Conservation (phyloP, 2,888 invertebrate species). For the Drosophila meridiana region DNA sequence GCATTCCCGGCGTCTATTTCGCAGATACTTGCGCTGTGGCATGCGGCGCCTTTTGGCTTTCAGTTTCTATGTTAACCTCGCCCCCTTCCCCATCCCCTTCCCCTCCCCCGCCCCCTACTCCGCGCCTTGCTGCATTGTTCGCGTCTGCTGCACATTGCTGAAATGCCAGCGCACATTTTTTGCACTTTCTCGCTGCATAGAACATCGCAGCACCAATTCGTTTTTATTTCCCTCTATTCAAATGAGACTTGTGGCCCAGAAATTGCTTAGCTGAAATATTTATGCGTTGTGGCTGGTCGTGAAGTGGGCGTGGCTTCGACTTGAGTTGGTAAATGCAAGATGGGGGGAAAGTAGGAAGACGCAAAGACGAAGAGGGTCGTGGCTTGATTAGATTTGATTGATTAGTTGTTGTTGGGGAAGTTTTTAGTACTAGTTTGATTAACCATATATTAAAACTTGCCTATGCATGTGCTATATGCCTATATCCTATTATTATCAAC, state of each 20-base stretch:
- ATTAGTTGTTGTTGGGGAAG: background rate
- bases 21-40: constrained; percentile 68
- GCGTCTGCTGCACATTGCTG: constrained; percentile 70
- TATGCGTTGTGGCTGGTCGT: constrained; percentile 6
- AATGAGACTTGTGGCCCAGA: constrained; percentile 53
- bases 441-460: background rate
- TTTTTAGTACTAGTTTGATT: background rate
- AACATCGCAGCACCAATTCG: constrained; percentile 19
- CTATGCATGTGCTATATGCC: background rate
- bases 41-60: constrained; percentile 55
- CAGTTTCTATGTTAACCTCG: background rate
- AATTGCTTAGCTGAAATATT: constrained; percentile 46
- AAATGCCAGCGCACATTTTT: constrained; percentile 71
- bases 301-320: constrained; percentile 1
- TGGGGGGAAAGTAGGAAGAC: background rate
- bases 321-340: background rate
- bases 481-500: too few relatives aligned
- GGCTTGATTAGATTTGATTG: background rate
- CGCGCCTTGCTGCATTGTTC: constrained; percentile 22
- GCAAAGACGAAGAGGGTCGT: background rate
- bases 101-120: background rate
- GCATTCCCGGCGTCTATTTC: constrained; percentile 70
- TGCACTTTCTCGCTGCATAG: constrained; percentile 38
- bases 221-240: constrained; percentile 34
- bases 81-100: background rate